A percentile compares a stretch with the other conserved stretches of the same genome.
phyloP scores from a whole-genome alignment of 2,113 vertebrate species.

The Prietella phreatophila region DNA sequence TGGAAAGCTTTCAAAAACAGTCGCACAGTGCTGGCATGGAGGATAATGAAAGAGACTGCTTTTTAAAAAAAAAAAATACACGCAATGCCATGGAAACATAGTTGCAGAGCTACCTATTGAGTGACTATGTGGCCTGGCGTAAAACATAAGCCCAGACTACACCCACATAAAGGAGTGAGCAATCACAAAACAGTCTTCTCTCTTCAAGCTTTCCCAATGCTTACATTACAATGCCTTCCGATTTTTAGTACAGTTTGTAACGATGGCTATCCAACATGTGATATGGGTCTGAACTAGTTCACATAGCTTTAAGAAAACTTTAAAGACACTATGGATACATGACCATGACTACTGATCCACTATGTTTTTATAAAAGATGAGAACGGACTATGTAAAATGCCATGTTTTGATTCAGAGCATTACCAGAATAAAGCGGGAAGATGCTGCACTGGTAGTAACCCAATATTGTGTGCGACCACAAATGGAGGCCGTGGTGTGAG shows the following conservation, averaged over 20 bases:
- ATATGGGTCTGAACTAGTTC: conserved; percentile 47
- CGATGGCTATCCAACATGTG: neutral
- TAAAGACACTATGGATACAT: neutral
- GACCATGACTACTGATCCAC: neutral
- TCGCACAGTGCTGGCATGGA: neutral
- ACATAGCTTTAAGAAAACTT: conserved; percentile 15
- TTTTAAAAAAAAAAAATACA: conserved; percentile 31
- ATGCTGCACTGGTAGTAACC: conserved; percentile 5
- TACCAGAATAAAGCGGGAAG: neutral
- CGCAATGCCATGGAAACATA: conserved; percentile 34
- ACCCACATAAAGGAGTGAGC: conserved; percentile 22
- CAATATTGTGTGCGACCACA: conserved; percentile 1
- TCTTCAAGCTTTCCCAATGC: neutral
- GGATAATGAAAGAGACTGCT: conserved; percentile 14
- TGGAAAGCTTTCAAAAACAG: conserved; percentile 13
- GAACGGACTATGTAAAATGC: neutral
- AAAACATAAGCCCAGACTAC: conserved; percentile 12
- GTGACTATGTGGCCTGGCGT: conserved; percentile 17
- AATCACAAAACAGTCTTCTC: conserved; percentile 2
- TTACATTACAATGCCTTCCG: neutral
- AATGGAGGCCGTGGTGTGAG: conserved; percentile 20
- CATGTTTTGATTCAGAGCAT: conserved; percentile 2
- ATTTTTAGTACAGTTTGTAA: neutral
- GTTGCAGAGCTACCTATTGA: conserved; percentile 18
- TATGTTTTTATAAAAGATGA: neutral